Conservation (phyloP, 2,797 vertebrate genomes). For the Gymnoscopelus microlampas region DNA sequence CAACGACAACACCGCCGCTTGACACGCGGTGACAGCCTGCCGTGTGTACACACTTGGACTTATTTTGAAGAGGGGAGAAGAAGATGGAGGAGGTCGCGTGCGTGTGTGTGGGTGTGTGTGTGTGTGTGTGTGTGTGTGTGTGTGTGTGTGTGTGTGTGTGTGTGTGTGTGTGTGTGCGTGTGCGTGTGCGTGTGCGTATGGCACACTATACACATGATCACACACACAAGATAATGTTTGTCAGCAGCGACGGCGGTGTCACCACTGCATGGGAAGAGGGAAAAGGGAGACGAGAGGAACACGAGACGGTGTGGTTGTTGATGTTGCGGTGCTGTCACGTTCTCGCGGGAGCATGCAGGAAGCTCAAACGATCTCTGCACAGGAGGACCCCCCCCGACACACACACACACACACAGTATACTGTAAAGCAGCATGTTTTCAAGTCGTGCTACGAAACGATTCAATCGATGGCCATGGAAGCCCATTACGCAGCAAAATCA, state of each 20-base stretch:
- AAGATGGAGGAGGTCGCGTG: background rate
- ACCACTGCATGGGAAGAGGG: slow-evolving; percentile 53
- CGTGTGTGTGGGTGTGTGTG: background rate
- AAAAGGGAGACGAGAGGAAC: slow-evolving; percentile 56
- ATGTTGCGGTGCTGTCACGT: slow-evolving; percentile 71
- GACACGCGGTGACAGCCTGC: slow-evolving; percentile 78
- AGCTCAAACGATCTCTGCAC: slow-evolving; percentile 55
- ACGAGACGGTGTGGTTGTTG: slow-evolving; percentile 26
- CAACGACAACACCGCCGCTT: slow-evolving; percentile 74
- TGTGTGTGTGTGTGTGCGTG: background rate
- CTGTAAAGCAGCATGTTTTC: no score
- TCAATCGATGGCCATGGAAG: slow-evolving; percentile 51
- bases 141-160: background rate
- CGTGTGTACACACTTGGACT: slow-evolving; percentile 49
- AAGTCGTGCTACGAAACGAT: slow-evolving; percentile 35
- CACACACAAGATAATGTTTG: slow-evolving; percentile 84
- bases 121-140: background rate
- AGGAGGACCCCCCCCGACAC: no score
- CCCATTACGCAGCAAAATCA: slow-evolving; percentile 62
- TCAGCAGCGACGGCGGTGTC: slow-evolving; percentile 75
- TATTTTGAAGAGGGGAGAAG: background rate
- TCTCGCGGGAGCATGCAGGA: slow-evolving; percentile 28
- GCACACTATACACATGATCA: slow-evolving; percentile 79
- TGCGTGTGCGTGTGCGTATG: background rate
- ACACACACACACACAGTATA: no score